These are phyloP conservation scores for Florisuga fusca DNA, from an alignment of 2,797 vertebrate genomes.

Conservation along the genomic window DNA sequence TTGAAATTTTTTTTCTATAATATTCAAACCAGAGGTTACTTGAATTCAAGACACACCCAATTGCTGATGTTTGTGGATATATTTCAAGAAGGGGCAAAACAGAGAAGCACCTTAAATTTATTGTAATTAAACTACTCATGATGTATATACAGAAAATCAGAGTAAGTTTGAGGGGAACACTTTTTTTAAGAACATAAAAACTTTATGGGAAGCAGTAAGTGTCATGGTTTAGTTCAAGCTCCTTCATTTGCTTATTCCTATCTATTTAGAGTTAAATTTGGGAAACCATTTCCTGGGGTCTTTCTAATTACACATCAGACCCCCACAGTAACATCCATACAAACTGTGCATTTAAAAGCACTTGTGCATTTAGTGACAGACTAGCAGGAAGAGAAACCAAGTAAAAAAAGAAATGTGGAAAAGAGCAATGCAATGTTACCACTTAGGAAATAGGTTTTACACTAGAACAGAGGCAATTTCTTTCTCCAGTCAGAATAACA, in stretches of 20 bases:
- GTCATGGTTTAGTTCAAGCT: neutral
- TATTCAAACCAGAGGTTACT: neutral
- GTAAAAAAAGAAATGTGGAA: neutral
- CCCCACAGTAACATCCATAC: rapidly evolving
- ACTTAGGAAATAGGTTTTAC: neutral
- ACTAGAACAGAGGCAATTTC: neutral
- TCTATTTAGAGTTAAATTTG: neutral
- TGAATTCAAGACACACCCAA: neutral
- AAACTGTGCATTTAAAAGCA: neutral
- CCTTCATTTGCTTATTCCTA: neutral
- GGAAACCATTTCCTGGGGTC: neutral
- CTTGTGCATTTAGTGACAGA: neutral
- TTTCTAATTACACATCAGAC: neutral
- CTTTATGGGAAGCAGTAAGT: neutral
- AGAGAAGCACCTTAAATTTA: neutral
- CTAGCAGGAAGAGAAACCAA: neutral
- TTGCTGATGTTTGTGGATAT: neutral
- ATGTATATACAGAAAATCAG: neutral
- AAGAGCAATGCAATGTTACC: neutral
- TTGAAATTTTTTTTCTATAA: neutral
- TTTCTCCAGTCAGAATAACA: neutral
- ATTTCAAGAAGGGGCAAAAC: neutral
- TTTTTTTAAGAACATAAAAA: neutral
- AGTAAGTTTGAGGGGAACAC: neutral
- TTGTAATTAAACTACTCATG: neutral